Base-by-base conservation (phyloP, 2,888 invertebrate species). In the Nudaria mundana region DNA sequence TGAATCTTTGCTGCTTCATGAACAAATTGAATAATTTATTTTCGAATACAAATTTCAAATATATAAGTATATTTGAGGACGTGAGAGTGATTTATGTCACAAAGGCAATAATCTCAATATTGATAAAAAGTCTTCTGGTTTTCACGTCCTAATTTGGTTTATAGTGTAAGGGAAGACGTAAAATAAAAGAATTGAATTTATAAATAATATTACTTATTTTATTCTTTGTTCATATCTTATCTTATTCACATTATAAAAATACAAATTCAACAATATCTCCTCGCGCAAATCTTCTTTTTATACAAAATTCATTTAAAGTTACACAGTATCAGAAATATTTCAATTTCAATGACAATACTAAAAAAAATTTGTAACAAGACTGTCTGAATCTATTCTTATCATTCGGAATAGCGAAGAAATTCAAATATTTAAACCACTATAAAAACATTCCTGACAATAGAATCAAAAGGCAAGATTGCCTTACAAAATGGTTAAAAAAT, bases 211-310 rank as follows among this genome's bases (percentile, higher is more conserved):
- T n/a, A n/a, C n/a, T n/a, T n/a, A n/a, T n/a, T n/a, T n/a, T n/a
- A n/a, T n/a, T n/a, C n/a, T n/a, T n/a, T n/a, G n/a, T n/a, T n/a
- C n/a, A n/a, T n/a, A n/a, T 38, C 44, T 40, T 45, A 28, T 48
- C 33, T 37, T 44, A 47, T 41, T 43, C 30, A 53, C 37, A 40
- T 47, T 55, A 57, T 34, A 54, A 56, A 56, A 57, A 40, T 58
- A 55, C 43, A 56, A 56, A 55, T 44, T 8, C 46, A 46, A 35
- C 37, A 56, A 40, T 29, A 37, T 45, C 52, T 54, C 55, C 42
- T 37, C 32, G 40, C 47, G 33, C 20, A 38, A 34, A 34, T 30
- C 40, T 36, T 44, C 44, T 26, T 56, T 43, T 31, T 35, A 13
- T 15, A 51, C 20, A 39, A 33, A 37, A 36, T 37, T 49, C 31